Conservation (phyloP, 2,113 vertebrate genomes). For the Spermophilus dauricus region DNA sequence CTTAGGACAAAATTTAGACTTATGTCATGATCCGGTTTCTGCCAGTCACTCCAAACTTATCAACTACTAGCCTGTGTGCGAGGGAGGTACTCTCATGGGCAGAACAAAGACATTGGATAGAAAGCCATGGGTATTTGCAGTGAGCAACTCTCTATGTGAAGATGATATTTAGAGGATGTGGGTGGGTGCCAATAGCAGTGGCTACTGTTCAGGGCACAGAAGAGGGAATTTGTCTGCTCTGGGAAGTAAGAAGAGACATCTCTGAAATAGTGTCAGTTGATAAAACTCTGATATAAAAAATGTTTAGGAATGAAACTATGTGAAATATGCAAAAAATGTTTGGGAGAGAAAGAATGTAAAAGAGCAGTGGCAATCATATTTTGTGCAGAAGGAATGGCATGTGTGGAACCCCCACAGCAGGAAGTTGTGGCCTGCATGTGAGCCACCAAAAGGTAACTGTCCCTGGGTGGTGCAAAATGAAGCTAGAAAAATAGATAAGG, state of each 20-base stretch:
- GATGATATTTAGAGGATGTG: neutral
- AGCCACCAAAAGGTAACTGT: neutral
- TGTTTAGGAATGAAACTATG: neutral
- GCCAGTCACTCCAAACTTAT: neutral
- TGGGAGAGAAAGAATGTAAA: neutral
- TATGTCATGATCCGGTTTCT: neutral
- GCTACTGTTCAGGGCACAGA: neutral
- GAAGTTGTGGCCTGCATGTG: neutral
- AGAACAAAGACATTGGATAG: neutral
- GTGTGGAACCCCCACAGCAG: fast-evolving
- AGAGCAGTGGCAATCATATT: neutral
- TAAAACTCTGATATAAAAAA: neutral
- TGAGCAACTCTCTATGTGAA: neutral
- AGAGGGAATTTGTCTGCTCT: neutral
- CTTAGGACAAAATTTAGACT: neutral
- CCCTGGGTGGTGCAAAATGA: neutral
- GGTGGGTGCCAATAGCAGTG: neutral
- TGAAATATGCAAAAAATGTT: neutral
- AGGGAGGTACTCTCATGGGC: neutral
- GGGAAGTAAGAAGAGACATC: neutral
- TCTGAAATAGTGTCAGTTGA: neutral
- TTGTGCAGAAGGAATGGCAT: neutral
- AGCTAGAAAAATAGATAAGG: neutral
- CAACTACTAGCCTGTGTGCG: neutral
- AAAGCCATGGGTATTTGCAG: neutral